Evolutionary conservation across 2,113 vertebrate genomes (phyloP).

Genomic region (Zosterops pallidus): DNA sequence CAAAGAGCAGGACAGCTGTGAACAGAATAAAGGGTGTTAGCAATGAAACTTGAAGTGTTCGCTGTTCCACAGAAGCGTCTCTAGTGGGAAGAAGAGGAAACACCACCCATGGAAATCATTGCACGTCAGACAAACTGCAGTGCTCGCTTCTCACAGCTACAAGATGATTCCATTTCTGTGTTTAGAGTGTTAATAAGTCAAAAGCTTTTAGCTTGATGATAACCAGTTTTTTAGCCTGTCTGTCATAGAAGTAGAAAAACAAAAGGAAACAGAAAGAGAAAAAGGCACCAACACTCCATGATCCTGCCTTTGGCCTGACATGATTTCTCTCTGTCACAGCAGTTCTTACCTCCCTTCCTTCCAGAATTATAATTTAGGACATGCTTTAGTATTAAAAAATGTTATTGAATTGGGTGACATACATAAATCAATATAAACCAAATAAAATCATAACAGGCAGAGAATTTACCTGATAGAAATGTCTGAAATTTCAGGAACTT

Average conservation of each 20-base stretch:
- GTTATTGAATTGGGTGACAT: neutral
- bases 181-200: neutral
- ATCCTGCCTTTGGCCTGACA: neutral
- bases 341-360: neutral
- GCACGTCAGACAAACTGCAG: neutral
- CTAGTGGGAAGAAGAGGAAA: neutral
- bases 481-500: neutral
- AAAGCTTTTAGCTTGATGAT: neutral
- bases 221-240: neutral
- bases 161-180: neutral
- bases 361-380: neutral
- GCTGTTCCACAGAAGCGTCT: neutral
- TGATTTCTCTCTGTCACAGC: neutral
- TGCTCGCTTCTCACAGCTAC: neutral
- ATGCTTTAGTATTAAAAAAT: neutral
- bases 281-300: neutral
- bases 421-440: neutral
- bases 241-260: neutral
- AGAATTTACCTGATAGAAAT: neutral
- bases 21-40: neutral
- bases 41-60: accelerated
- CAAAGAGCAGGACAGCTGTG: neutral
- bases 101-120: neutral
- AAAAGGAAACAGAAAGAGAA: neutral
- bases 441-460: neutral